Evolutionary conservation across 2,888 invertebrate genomes (phyloP).

Genomic region (Herminia tarsipennalis): DNA sequence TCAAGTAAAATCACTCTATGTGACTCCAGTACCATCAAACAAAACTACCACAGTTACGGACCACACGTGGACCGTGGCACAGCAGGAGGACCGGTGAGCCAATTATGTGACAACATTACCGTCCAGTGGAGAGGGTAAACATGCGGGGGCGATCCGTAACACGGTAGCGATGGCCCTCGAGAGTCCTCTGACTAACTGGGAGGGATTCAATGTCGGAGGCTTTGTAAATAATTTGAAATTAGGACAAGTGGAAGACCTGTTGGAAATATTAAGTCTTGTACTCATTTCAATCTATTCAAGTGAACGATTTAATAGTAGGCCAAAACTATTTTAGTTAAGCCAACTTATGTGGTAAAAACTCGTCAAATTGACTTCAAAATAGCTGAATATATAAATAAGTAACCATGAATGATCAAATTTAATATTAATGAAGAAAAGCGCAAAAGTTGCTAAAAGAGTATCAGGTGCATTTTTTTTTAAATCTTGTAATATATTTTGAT

Average conservation of each 20-base stretch:
- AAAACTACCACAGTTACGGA: constrained; percentile 56
- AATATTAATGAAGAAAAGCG: too few species aligned
- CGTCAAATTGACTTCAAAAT: too few species aligned
- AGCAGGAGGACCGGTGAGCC: constrained; percentile 44
- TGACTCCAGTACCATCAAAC: constrained; percentile 24
- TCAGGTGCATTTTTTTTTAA: too few species aligned
- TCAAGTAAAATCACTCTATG: constrained; percentile 14
- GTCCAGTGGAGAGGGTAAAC: constrained; percentile 67
- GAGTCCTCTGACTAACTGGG: constrained; percentile 45
- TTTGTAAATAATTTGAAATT: constrained; percentile 10
- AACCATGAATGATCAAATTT: too few species aligned
- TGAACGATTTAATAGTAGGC: too few species aligned
- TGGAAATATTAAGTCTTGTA: background rate
- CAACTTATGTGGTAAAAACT: too few species aligned
- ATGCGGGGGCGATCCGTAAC: constrained; percentile 67
- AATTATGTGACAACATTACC: constrained; percentile 73
- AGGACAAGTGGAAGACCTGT: background rate
- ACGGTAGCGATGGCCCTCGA: constrained; percentile 59
- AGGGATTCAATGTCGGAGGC: constrained; percentile 26
- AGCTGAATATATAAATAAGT: too few species aligned
- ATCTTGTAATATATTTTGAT: too few species aligned
- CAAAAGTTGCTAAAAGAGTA: too few species aligned
- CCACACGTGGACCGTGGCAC: constrained; percentile 55
- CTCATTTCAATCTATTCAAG: background rate
- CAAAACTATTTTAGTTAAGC: too few species aligned